Conservation (phyloP, 2,888 invertebrate genomes). For the Melinopterus prodromus region DNA sequence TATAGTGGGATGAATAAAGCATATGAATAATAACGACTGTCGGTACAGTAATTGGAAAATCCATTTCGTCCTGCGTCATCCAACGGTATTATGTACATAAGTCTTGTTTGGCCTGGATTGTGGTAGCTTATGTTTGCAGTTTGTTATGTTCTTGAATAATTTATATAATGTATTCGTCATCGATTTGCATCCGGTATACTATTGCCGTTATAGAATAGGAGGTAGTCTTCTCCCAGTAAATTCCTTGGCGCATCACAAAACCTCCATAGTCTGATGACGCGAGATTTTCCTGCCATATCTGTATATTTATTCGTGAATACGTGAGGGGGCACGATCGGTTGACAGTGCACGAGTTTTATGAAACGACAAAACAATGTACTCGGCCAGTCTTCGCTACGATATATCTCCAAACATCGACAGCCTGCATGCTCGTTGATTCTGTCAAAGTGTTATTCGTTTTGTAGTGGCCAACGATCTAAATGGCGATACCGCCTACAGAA, state of each 20-base stretch:
- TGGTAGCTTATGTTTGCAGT: constrained; percentile 13
- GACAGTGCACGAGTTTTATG: constrained; percentile 20
- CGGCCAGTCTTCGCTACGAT: constrained; percentile 1
- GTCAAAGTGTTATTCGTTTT: background rate
- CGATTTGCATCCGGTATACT: constrained; percentile 6
- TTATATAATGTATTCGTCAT: constrained; percentile 26
- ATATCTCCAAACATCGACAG: constrained; percentile 18
- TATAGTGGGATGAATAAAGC: too few relatives aligned
- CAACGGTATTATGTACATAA: background rate
- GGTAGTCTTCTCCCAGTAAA: background rate
- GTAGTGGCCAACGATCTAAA: background rate
- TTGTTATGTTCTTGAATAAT: constrained; percentile 22
- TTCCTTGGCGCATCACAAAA: constrained; percentile 9
- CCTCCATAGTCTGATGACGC: background rate
- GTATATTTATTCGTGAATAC: constrained; percentile 13
- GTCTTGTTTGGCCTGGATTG: background rate
- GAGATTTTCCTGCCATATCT: background rate
- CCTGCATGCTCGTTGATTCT: constrained; percentile 14
- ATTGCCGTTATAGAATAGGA: background rate
- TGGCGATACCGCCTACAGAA: background rate
- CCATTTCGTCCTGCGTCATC: background rate
- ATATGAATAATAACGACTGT: too few relatives aligned
- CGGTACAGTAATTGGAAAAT: background rate
- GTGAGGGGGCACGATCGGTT: constrained; percentile 8
- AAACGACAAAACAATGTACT: constrained; percentile 18